Evolutionary conservation across 2,797 vertebrate genomes (phyloP).

Genomic region (Anniella stebbinsi): DNA sequence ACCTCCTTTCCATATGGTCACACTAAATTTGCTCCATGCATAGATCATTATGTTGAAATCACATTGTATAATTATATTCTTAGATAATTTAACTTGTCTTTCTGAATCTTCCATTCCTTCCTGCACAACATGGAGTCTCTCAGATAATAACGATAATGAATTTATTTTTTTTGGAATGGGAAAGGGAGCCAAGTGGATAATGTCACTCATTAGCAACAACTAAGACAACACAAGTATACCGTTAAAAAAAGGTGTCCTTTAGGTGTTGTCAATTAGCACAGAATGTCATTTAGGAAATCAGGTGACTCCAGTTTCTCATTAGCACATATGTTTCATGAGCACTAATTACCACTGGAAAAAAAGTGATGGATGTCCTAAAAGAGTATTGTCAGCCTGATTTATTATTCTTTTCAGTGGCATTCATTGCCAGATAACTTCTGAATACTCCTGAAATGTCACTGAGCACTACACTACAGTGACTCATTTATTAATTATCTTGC

Average conservation of each 20-base stretch:
- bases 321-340: conserved; percentile 38
- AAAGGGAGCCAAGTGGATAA: conserved; percentile 24
- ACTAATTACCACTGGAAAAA: conserved; percentile 28
- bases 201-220: conserved; percentile 22
- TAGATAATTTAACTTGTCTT: not conserved
- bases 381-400: conserved; percentile 39
- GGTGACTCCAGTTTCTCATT: conserved; percentile 5
- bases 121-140: not conserved
- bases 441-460: not conserved
- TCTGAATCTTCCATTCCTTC: not conserved
- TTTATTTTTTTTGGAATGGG: conserved; percentile 27
- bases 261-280: conserved; percentile 34
- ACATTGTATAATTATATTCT: too few relatives aligned
- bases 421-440: conserved; percentile 21
- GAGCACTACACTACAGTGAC: conserved; percentile 7
- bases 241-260: not conserved
- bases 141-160: not conserved
- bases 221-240: not conserved
- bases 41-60: too few relatives aligned
- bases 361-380: conserved; percentile 32
- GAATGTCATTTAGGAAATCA: conserved; percentile 26
- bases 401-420: conserved; percentile 38
- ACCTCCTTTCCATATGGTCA: too few relatives aligned
- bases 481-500: conserved; percentile 7
- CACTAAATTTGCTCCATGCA: too few relatives aligned